Percentiles rank a stretch among this genome's conserved stretches.
phyloP scores from a whole-genome alignment of 37 sponge, comb jelly and placozoan genomes.

The Spongilla lacustris region DNA sequence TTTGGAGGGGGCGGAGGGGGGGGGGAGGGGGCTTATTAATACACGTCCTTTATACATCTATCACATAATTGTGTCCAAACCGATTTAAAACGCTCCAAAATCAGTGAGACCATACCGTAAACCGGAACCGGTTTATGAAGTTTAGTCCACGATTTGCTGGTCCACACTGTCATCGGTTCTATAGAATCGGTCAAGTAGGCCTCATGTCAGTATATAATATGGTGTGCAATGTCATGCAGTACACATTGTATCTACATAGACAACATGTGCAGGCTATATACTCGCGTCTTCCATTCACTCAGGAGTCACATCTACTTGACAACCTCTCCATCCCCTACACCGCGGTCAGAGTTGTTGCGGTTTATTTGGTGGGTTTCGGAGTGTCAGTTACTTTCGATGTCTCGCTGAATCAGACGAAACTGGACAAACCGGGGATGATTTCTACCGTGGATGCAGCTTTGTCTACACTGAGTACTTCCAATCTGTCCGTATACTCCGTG shows the following conservation, averaged over 20 bases:
- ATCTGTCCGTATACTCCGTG: not conserved
- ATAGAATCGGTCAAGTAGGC: no score
- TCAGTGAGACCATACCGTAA: no score
- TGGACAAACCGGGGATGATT: not conserved
- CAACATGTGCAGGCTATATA: not conserved
- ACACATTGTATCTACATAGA: not conserved
- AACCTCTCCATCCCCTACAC: not conserved
- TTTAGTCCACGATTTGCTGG: no score
- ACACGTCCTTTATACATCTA: no score
- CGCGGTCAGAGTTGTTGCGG: not conserved
- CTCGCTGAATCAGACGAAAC: not conserved
- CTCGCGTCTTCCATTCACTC: not conserved
- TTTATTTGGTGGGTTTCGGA: not conserved
- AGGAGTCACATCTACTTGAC: not conserved
- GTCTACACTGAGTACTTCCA: not conserved
- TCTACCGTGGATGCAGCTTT: not conserved
- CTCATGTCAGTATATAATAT: no score
- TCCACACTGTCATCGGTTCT: no score
- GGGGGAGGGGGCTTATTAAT: no score
- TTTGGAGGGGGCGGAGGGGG: no score
- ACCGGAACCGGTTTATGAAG: no score
- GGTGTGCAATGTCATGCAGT: no score
- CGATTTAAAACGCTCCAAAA: no score
- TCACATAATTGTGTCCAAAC: no score
- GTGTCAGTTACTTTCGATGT: not conserved